These are phyloP conservation scores for Trachurus trachurus DNA, from an alignment of 2,797 vertebrate species.

Conservation along the genomic window DNA sequence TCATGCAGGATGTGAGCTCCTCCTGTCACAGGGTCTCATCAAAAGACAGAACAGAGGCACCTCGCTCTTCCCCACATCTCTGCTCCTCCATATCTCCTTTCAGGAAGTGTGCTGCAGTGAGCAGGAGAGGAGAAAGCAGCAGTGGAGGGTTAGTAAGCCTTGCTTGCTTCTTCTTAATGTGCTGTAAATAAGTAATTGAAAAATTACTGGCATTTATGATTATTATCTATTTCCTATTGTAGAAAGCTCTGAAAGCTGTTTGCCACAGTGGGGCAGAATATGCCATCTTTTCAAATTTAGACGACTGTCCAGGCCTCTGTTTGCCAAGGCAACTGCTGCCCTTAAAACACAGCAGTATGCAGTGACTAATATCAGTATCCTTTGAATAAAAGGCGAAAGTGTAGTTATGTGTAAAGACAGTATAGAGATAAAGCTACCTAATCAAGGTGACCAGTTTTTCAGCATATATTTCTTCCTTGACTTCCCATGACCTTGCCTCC, in stretches of 20 bases:
- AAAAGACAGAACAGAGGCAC: slow-evolving; percentile 63
- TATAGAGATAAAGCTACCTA: not conserved
- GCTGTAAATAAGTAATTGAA: not conserved
- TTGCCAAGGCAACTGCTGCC: slow-evolving; percentile 31
- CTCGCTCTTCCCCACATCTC: slow-evolving; percentile 25
- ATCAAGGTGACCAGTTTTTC: slow-evolving; percentile 29
- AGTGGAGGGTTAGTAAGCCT: slow-evolving; percentile 33
- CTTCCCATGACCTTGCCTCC: slow-evolving; percentile 2
- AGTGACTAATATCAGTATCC: not conserved
- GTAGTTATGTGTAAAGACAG: slow-evolving; percentile 5
- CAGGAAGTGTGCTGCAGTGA: slow-evolving; percentile 56
- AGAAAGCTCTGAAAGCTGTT: not conserved
- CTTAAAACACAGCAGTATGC: slow-evolving; percentile 27
- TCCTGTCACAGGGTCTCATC: slow-evolving; percentile 27
- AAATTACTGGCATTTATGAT: not conserved
- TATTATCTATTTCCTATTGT: not conserved
- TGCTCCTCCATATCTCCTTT: slow-evolving; percentile 14
- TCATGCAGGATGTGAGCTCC: slow-evolving; percentile 3
- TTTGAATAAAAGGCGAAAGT: slow-evolving; percentile 12
- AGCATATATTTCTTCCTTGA: slow-evolving; percentile 18
- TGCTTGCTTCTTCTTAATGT: not conserved
- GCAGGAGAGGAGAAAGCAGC: slow-evolving; percentile 22
- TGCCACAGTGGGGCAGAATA: not conserved
- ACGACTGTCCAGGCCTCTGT: not conserved
- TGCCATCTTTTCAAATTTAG: slow-evolving; percentile 7